Conservation (phyloP, 30 jellyfish, hydroid and myxozoan species). For the Rhopilema esculentum region DNA sequence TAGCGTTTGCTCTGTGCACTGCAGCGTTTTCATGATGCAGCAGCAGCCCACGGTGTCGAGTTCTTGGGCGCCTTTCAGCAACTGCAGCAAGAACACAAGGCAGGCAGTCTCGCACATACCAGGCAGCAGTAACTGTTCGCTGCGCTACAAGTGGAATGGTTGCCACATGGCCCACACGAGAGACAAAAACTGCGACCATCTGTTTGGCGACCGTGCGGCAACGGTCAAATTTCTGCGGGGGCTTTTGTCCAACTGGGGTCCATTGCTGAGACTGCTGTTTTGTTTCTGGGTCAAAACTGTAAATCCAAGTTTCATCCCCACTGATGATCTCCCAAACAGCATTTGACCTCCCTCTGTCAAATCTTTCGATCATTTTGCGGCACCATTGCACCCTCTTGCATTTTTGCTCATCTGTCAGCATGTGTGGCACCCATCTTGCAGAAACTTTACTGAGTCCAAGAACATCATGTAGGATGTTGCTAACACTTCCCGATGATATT, state of each 20-base stretch:
- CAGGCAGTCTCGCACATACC: neutral
- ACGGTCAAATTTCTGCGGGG: conserved; percentile 18
- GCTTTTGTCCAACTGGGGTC: conserved; percentile 22
- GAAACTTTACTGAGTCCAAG: neutral
- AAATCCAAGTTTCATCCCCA: conserved; percentile 16
- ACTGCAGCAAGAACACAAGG: conserved; percentile 15
- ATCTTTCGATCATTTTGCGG: conserved; percentile 1
- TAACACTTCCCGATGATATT: conserved; percentile 11
- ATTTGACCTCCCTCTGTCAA: conserved; percentile 25
- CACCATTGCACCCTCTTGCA: conserved; percentile 13
- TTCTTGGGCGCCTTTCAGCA: conserved; percentile 15
- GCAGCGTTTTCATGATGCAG: conserved; percentile 6
- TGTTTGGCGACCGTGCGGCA: conserved; percentile 24
- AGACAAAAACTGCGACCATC: conserved; percentile 15
- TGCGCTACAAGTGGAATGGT: conserved; percentile 14
- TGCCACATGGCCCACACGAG: conserved; percentile 31
- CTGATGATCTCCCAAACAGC: conserved; percentile 33
- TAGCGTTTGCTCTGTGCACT: conserved; percentile 2
- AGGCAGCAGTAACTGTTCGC: neutral
- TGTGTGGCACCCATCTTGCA: conserved; percentile 18
- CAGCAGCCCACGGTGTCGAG: conserved; percentile 1
- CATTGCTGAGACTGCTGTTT: conserved; percentile 29
- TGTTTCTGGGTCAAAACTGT: conserved; percentile 17
- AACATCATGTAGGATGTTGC: conserved; percentile 5
- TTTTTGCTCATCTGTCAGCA: conserved; percentile 11